Base-by-base conservation (phyloP, 2,113 vertebrate genomes). In the Typhlomys cinereus region DNA sequence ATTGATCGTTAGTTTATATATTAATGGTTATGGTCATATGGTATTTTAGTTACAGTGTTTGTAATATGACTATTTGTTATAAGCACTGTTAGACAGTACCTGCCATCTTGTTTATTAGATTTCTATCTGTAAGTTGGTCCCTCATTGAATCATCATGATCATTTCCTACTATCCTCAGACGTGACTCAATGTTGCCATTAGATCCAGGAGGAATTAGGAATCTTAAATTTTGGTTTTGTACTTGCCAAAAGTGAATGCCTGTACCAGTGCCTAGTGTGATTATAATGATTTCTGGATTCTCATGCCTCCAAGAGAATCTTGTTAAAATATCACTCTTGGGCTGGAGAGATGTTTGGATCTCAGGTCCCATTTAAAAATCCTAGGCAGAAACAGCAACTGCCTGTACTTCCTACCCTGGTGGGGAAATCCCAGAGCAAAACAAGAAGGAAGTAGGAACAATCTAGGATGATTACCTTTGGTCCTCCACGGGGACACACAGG, bases 181-280 rank as follows among this genome's bases (percentile, higher is more conserved):
- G 17, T n/a, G 23, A 18, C n/a, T 29, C 23, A 59, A 0, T 4
- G 6, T 85, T 57, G 52, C 18, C 17, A 14, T 84, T 67, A 48
- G 44, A 67, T 25, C 4, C 39, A 84, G 46, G 27, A 89, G 67
- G 14, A 62, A 21, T 82, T 15, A 44, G 48, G 66, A 41, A 57
- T 41, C 46, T 76, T 80, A 67, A 82, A 66, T 90, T 80, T 52
- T 59, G n/a, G 25, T 85, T 92, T 76, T 73, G 29, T 81, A 21
- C n/a, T 71, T 94, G 34, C 14, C 27, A 75, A n/a, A 78, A 81
- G 48, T 84, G 52, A 44, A 36, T 95, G 34, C 66, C 27, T 94
- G 0, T 36, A 31, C 23, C 50, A 81, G 1, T 9, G 25, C 44
- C 10, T 85, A 2, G 62, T 59, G 25, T 61, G 31, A 39, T 41